A percentile compares a stretch with the other conserved stretches of the same genome.
These are phyloP conservation scores for Sepioteuthis lessoniana DNA, from an alignment of 2,888 invertebrate genomes.

Conservation along the genomic window DNA sequence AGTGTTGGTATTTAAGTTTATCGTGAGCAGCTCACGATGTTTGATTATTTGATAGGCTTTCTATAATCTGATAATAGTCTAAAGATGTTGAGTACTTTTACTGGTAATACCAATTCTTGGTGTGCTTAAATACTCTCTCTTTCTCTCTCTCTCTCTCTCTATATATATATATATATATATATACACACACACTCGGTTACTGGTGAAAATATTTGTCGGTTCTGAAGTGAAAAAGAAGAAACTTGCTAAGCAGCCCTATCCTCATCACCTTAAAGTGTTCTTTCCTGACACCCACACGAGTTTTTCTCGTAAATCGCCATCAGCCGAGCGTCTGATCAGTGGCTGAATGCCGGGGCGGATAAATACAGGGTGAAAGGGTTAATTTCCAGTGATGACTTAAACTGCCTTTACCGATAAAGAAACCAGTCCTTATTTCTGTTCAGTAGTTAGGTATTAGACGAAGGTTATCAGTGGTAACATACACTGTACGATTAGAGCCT, in stretches of 20 bases:
- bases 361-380: not conserved
- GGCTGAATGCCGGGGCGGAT: not conserved
- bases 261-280: not conserved
- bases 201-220: not conserved
- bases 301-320: not conserved
- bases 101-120: too few relatives aligned
- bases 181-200: too few relatives aligned
- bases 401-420: not conserved
- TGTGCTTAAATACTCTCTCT: too few relatives aligned
- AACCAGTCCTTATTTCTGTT: not conserved
- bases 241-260: not conserved
- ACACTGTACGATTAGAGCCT: not conserved
- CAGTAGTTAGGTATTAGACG: not conserved
- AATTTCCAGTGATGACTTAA: not conserved
- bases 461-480: constrained; percentile 2
- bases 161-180: too few relatives aligned
- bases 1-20: too few relatives aligned
- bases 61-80: too few relatives aligned
- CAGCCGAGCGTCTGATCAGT: not conserved
- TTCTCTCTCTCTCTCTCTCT: too few relatives aligned
- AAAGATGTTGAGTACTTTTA: too few relatives aligned
- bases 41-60: too few relatives aligned
- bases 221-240: not conserved
- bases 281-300: not conserved
- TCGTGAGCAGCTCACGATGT: too few relatives aligned